A percentile compares a stretch with the other conserved stretches of the same genome.
These are phyloP conservation scores for Listrodromus nycthemerus DNA, from an alignment of 2,888 invertebrate genomes.

Conservation along the genomic window DNA sequence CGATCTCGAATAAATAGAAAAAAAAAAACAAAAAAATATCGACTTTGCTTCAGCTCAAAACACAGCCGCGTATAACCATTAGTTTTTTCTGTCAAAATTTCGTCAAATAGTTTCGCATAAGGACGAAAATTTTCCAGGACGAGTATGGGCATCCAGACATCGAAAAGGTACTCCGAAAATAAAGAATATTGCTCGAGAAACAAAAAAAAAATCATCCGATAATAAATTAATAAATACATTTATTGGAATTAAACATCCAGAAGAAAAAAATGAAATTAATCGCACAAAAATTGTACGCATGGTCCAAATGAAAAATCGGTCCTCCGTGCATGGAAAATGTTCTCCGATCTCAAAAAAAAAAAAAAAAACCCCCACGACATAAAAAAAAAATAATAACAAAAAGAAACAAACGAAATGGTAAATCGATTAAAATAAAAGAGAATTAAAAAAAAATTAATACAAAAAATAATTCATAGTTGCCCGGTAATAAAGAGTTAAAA, in stretches of 20 bases:
- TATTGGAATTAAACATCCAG: too few relatives aligned
- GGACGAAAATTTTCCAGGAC: neutral
- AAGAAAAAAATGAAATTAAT: too few relatives aligned
- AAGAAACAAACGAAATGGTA: neutral
- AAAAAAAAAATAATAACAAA: neutral
- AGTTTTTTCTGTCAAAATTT: neutral
- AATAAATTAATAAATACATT: neutral
- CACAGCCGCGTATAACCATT: neutral
- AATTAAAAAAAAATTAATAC: neutral
- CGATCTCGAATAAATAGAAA: too few relatives aligned
- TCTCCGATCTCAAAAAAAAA: too few relatives aligned
- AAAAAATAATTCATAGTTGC: neutral
- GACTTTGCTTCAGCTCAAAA: too few relatives aligned
- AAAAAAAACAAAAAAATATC: too few relatives aligned
- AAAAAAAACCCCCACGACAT: neutral
- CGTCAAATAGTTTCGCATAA: neutral
- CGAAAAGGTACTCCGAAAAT: conserved; percentile 30
- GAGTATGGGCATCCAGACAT: conserved; percentile 38
- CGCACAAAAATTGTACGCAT: too few relatives aligned
- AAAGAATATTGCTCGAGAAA: neutral
- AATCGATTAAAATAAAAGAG: neutral
- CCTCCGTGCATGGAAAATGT: too few relatives aligned
- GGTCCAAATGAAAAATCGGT: too few relatives aligned
- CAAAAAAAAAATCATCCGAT: neutral
- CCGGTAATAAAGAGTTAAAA: too few relatives aligned